Evolutionary conservation across 2,888 invertebrate genomes (phyloP).

Genomic region (Pilophorus perplexus): DNA sequence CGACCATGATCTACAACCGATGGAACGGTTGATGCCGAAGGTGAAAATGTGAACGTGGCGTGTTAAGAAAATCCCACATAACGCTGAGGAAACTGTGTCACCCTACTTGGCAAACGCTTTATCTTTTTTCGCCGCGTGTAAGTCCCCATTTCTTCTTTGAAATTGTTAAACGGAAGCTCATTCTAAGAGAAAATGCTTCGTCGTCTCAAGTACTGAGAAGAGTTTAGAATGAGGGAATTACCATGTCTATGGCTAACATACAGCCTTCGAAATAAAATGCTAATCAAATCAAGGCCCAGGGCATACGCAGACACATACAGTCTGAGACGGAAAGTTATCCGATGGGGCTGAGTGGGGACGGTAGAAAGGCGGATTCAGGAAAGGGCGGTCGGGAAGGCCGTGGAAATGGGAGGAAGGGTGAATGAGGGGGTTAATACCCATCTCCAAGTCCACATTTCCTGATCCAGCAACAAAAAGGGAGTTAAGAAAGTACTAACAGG

Average conservation of each 20-base stretch:
- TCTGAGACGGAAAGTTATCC: constrained; percentile 3
- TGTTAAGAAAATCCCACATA: too few relatives aligned
- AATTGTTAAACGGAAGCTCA: background rate
- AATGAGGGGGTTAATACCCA: background rate
- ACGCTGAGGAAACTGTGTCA: too few relatives aligned
- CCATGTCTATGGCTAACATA: constrained; percentile 18
- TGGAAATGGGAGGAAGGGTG: too few relatives aligned
- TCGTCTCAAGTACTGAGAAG: background rate
- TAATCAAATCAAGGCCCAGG: constrained; percentile 4
- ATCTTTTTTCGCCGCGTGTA: too few relatives aligned
- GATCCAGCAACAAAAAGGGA: constrained; percentile 16
- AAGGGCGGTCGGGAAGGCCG: background rate
- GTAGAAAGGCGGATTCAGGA: too few relatives aligned
- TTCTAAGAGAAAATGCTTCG: constrained; percentile 1
- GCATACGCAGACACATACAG: constrained; percentile 7
- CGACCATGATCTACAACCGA: too few relatives aligned
- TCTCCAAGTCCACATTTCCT: constrained; percentile 18
- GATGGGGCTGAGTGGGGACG: background rate
- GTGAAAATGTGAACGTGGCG: too few relatives aligned
- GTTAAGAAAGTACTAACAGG: constrained; percentile 16
- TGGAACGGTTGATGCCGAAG: too few relatives aligned
- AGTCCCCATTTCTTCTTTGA: too few relatives aligned
- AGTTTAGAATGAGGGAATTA: constrained; percentile 12
- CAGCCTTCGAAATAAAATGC: constrained; percentile 12
- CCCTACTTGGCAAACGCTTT: too few relatives aligned